These are phyloP conservation scores for Cantharis nigra DNA, from an alignment of 2,888 invertebrate genomes.

Conservation along the genomic window DNA sequence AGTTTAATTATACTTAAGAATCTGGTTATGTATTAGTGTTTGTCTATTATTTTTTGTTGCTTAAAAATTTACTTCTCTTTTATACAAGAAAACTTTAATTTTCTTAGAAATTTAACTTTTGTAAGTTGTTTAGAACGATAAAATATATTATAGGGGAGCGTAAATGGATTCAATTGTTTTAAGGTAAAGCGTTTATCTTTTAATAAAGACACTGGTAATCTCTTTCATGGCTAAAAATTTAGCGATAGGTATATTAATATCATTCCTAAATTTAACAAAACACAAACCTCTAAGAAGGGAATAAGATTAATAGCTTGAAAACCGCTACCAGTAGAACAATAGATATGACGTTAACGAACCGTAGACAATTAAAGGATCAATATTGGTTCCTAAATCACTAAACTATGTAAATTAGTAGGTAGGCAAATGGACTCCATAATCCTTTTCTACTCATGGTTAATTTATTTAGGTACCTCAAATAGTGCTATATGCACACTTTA, in stretches of 20 bases:
- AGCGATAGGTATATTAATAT: background rate
- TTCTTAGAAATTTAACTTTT: background rate
- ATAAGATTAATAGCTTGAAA: background rate
- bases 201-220: background rate
- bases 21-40: too few species aligned
- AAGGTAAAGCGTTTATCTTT: background rate
- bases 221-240: background rate
- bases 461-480: background rate
- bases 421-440: constrained; percentile 3
- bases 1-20: too few species aligned
- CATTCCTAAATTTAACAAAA: background rate
- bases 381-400: background rate
- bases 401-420: constrained; percentile 5
- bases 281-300: background rate
- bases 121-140: background rate
- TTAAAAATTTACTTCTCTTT: background rate
- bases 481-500: background rate
- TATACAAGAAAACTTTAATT: background rate
- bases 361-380: constrained; percentile 3
- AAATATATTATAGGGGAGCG: background rate
- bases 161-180: background rate
- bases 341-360: constrained; percentile 3
- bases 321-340: background rate
- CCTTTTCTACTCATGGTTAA: background rate
- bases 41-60: background rate